Evolutionary conservation across 1,140 invertebrate species (phyloP).

Genomic region (Ceratina australensis): DNA sequence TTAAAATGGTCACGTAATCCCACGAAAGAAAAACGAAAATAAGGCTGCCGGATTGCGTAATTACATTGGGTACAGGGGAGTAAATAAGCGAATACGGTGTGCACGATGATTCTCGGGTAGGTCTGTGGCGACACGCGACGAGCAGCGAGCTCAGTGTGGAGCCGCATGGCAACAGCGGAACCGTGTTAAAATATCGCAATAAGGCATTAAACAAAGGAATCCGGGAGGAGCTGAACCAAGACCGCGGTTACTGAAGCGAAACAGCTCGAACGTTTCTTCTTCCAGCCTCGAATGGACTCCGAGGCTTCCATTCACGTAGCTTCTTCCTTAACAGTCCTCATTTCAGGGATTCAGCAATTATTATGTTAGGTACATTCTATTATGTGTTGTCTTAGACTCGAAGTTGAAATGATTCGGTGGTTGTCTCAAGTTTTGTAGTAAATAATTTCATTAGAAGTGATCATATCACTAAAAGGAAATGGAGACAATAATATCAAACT

Average conservation of each 20-base stretch:
- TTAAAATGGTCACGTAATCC: conserved; percentile 18
- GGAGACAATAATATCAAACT: too few relatives aligned
- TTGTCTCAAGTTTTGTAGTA: too few relatives aligned
- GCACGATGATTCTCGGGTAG: conserved; percentile 15
- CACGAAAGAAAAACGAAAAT: neutral
- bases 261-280: conserved; percentile 61
- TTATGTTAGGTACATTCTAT: too few relatives aligned
- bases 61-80: neutral
- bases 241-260: conserved; percentile 71
- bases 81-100: neutral
- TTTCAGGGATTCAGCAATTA: neutral
- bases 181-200: conserved; percentile 73
- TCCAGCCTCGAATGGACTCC: conserved; percentile 55
- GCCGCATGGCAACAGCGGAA: conserved; percentile 65
- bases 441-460: too few relatives aligned
- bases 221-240: conserved; percentile 69
- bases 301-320: conserved; percentile 45
- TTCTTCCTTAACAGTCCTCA: conserved; percentile 6
- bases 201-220: conserved; percentile 77
- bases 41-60: conserved; percentile 8
- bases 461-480: too few relatives aligned
- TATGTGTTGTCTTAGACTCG: too few relatives aligned
- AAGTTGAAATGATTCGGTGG: too few relatives aligned
- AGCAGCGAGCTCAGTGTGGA: conserved; percentile 27
- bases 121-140: conserved; percentile 51